Percentiles rank a stretch among this genome's conserved stretches.
Evolutionary conservation across 2,888 invertebrate genomes (phyloP).

Genomic region (Andrena bicolor): DNA sequence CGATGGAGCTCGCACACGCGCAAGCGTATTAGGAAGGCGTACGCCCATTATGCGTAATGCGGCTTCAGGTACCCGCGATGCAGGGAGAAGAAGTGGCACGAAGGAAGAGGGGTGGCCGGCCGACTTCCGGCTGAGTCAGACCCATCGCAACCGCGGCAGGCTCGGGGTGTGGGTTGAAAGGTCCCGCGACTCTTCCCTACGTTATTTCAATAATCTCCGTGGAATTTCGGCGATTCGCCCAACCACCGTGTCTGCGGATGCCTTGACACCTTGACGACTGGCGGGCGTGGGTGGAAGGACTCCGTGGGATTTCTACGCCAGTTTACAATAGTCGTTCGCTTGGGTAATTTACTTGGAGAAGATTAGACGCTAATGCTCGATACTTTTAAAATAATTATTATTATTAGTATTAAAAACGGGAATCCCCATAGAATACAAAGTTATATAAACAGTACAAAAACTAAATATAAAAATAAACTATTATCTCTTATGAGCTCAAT

Average conservation of each 20-base stretch:
- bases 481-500: too few relatives aligned
- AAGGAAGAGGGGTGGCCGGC: conserved; percentile 77
- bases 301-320: background rate
- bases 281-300: conserved; percentile 17
- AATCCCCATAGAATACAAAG: too few relatives aligned
- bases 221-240: conserved; percentile 40
- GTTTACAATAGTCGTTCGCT: background rate
- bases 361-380: too few relatives aligned
- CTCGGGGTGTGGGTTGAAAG: conserved; percentile 68
- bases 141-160: conserved; percentile 66
- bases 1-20: conserved; percentile 49
- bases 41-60: conserved; percentile 76
- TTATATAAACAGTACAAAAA: too few relatives aligned
- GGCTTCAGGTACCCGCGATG: conserved; percentile 67
- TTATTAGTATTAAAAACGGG: too few relatives aligned
- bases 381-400: too few relatives aligned
- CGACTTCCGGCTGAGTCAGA: conserved; percentile 83
- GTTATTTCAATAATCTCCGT: conserved; percentile 14
- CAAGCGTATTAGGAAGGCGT: conserved; percentile 62
- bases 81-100: conserved; percentile 69
- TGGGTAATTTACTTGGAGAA: too few relatives aligned
- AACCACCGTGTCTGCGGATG: too few relatives aligned
- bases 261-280: background rate
- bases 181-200: conserved; percentile 44
- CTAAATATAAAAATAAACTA: too few relatives aligned